Evolutionary conservation across 2,797 vertebrate species (phyloP).

Genomic region (Schizopygopsis pylzovi): DNA sequence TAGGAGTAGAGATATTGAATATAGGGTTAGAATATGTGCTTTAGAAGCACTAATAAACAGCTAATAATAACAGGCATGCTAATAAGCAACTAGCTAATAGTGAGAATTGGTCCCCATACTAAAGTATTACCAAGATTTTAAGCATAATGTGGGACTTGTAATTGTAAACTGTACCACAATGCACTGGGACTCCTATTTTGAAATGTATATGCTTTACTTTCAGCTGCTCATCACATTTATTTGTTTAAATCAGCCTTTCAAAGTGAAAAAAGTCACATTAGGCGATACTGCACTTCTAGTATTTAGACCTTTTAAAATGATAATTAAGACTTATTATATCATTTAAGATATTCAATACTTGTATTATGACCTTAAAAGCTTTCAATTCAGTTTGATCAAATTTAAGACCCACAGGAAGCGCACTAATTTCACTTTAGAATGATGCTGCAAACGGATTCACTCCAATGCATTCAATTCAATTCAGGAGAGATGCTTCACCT

Average conservation of each 20-base stretch:
- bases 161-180: not conserved
- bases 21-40: not conserved
- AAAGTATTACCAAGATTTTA: not conserved
- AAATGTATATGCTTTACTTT: not conserved
- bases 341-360: no score
- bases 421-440: not conserved
- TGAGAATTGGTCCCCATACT: not conserved
- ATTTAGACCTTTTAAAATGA: no score
- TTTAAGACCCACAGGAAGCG: not conserved
- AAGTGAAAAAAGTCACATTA: no score
- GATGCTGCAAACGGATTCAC: not conserved
- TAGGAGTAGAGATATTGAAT: not conserved
- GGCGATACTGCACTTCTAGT: not conserved
- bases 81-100: not conserved
- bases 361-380: no score
- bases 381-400: not conserved
- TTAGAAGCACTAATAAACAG: no score
- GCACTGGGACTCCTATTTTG: not conserved
- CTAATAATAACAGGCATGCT: not conserved
- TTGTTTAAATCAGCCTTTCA: not conserved
- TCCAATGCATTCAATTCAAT: not conserved
- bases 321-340: no score
- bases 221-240: not conserved
- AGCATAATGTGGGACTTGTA: not conserved
- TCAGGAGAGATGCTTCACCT: not conserved